Base-by-base conservation (phyloP, 2,888 invertebrate species). In the Diarsia mendica region DNA sequence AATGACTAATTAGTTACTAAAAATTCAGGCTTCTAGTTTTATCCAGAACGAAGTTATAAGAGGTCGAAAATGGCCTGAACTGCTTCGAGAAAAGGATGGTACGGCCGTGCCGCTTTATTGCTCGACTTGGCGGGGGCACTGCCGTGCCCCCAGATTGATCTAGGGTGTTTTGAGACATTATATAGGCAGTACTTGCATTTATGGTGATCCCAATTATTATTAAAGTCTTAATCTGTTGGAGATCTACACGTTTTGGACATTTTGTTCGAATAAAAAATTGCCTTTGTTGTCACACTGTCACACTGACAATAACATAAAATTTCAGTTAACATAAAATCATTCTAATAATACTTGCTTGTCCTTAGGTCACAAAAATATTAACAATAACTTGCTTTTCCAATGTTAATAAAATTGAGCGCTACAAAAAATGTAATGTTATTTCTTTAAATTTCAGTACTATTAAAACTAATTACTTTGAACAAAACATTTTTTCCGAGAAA, bases 401-500 rank as follows among this genome's bases (percentile, higher is more conserved):
- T 39, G 18, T 13, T 28, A 46, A 58, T 51, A 20, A 53, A 68
- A 23, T 13, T 64, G n/a, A 48, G 10, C 9, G 55, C 13, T 10
- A 53, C 28, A 55, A 46, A 60, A 46, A 23, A 18, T 53, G 46
- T 18, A 9, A 4, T 3, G 23, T 46, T 23, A 68, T 18, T 48
- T 65, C 39, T 53, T 23, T 72, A 13, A 28, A 6, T 49, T 48
- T 49, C 53, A 53, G 33, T 13, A 58, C 63, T 63, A 67, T 67
- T 46, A 18, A 53, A 79, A 79, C 51, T 39, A 73, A 51, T 58
- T 39, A 11, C 28, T 67, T 23, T 3, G 20, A 51, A 67, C n/a
- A 23, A 69, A 74, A 55, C 11, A 63, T 67, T 39, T 44, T 69
- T 18, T 63, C 66, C 2, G 0, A 51, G 61, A 77, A 80, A 58